These are phyloP conservation scores for Phocoena phocoena DNA, from an alignment of 2,113 vertebrate species.

Conservation along the genomic window DNA sequence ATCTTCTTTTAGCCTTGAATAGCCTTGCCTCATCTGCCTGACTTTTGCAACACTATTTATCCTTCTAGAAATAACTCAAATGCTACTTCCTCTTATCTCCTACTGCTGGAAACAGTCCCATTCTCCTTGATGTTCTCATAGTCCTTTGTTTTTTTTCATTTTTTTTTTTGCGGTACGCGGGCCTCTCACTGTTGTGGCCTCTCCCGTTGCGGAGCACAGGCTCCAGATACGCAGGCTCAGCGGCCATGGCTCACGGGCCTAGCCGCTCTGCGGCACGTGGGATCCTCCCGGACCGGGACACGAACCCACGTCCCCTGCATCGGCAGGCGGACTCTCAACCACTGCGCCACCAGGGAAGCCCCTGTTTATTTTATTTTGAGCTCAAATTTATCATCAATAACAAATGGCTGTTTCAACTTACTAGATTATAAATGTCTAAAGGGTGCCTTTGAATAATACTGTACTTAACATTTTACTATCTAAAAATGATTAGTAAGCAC, in stretches of 20 bases:
- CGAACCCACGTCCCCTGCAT: no score
- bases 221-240: no score
- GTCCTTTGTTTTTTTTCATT: neutral
- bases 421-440: constrained; percentile 17
- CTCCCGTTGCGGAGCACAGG: no score
- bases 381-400: constrained; percentile 1
- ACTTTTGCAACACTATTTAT: constrained; percentile 45
- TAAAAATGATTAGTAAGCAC: constrained; percentile 9
- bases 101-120: constrained; percentile 15
- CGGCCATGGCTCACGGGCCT: no score
- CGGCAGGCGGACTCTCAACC: no score
- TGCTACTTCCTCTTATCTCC: constrained; percentile 37
- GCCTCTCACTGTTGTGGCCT: no score
- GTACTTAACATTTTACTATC: neutral
- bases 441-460: neutral
- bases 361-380: constrained; percentile 43
- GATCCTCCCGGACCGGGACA: no score
- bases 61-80: constrained; percentile 60
- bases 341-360: no score
- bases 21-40: constrained; percentile 17
- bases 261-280: no score
- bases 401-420: neutral
- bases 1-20: constrained; percentile 41
- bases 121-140: constrained; percentile 42
- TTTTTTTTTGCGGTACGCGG: no score